Evolutionary conservation across 2,113 vertebrate genomes (phyloP).

Genomic region (Chiloscyllium plagiosum): DNA sequence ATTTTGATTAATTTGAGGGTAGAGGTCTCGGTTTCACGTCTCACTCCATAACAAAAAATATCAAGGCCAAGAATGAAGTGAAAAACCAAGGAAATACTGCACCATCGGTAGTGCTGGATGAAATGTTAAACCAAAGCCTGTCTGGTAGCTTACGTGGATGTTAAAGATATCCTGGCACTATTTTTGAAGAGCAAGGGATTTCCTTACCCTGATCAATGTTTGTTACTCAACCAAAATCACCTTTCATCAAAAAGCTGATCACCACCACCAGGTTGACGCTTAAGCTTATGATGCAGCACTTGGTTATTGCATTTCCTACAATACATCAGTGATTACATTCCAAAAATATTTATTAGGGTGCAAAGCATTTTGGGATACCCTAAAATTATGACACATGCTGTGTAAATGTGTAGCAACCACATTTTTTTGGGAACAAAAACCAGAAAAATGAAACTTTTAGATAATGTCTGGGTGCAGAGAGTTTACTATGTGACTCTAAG

Average conservation of each 20-base stretch:
- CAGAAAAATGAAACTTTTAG: too few relatives aligned
- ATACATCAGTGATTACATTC: background rate
- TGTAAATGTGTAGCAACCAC: background rate
- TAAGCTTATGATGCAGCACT: background rate
- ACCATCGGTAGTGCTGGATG: background rate
- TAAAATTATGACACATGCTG: background rate
- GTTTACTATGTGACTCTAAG: too few relatives aligned
- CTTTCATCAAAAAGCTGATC: background rate
- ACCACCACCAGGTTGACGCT: background rate
- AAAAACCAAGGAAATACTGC: background rate
- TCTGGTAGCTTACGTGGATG: background rate
- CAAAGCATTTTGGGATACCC: background rate
- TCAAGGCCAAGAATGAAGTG: background rate
- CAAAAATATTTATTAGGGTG: background rate
- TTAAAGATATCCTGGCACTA: background rate
- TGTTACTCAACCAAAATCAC: background rate
- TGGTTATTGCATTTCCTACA: background rate
- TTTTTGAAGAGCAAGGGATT: background rate
- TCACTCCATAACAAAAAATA: background rate
- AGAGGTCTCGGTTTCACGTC: background rate
- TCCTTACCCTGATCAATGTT: background rate
- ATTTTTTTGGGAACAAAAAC: too few relatives aligned
- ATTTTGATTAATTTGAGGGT: background rate
- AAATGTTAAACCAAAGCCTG: background rate
- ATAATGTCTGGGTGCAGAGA: too few relatives aligned